Conservation (phyloP, 2,113 vertebrate species). For the Ictalurus punctatus region DNA sequence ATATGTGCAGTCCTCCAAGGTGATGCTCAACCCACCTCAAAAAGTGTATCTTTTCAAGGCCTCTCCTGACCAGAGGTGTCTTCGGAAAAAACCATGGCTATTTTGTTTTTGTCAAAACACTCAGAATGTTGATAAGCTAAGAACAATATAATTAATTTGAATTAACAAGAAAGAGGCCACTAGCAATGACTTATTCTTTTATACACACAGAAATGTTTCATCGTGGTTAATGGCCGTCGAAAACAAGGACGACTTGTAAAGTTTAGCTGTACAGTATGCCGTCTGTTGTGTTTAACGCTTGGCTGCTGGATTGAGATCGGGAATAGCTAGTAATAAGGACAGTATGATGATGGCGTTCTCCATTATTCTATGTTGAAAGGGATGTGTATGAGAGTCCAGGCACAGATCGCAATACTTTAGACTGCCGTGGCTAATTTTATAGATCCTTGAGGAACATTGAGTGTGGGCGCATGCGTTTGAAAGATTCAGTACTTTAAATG, state of each 20-base stretch:
- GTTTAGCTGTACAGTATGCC: not conserved
- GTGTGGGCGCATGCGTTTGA: not conserved
- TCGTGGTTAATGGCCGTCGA: not conserved
- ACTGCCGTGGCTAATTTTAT: not conserved
- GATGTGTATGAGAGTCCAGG: slow-evolving; percentile 15
- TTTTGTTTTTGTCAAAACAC: not conserved
- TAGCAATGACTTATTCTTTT: not conserved
- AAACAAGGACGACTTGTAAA: not conserved
- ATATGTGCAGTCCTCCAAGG: slow-evolving; percentile 41
- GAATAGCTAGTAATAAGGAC: slow-evolving; percentile 45
- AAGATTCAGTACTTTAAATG: not conserved
- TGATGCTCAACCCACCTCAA: slow-evolving; percentile 6
- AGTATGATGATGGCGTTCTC: slow-evolving; percentile 23
- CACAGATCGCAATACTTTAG: slow-evolving; percentile 30
- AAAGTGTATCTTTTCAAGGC: not conserved
- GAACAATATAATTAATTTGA: slow-evolving; percentile 1
- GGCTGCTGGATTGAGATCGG: slow-evolving; percentile 19
- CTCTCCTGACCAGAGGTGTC: not conserved
- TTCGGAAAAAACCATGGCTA: no score
- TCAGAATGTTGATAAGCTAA: not conserved
- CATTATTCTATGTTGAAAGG: slow-evolving; percentile 23
- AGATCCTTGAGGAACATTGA: not conserved
- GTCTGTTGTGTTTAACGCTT: slow-evolving; percentile 15
- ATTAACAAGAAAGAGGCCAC: not conserved
- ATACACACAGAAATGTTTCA: not conserved